Evolutionary conservation across 2,888 invertebrate species (phyloP), one percentile per base, ranked within the genome.

Genomic region (Melinaea marsaeus): DNA sequence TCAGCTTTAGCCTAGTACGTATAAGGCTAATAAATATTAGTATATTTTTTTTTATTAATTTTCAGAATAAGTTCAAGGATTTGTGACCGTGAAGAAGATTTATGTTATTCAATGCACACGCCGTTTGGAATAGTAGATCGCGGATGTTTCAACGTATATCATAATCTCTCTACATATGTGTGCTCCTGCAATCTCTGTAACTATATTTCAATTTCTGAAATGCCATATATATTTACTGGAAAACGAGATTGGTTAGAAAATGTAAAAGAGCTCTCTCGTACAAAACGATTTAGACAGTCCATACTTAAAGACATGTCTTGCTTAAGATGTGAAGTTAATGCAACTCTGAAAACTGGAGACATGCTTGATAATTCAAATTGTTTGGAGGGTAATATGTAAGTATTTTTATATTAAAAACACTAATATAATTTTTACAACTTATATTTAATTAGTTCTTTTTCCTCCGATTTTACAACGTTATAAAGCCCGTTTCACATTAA

Each of bases 161-260:
- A 75, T 62, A 84, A 85, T 67, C 69, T 82, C 33, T 78, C 81
- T 57, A 80, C 78, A 55, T 86, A 81, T 71, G 85, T 86, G 55
- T 88, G 88, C 71, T 77, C 84, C 56, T 86, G 88, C 73, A 86
- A 88, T 77, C 79, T 87, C 59, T 88, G 88, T 75, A 88, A 88
- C 76, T 77, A 80, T 72, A 74, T 85, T 72, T 75, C 86, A 57
- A 79, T 86, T 69, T 79, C 79, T 70, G 83, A 86, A 71, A 79
- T 88, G 82, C 88, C 88, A 55, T 75, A 76, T 69, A 75, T 80
- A 72, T 88, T 83, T 78, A 65, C 76, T 7, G 76, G 72, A 63
- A 83, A 80, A 72, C 74, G 68, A 66, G 79, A 84, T 64, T 89
- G 88, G 88, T 66, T 80, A 58, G 76, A 82, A 67, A 83, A 88